Base-by-base conservation (phyloP, 1,140 invertebrate species). In the Diabrotica virgifera region DNA sequence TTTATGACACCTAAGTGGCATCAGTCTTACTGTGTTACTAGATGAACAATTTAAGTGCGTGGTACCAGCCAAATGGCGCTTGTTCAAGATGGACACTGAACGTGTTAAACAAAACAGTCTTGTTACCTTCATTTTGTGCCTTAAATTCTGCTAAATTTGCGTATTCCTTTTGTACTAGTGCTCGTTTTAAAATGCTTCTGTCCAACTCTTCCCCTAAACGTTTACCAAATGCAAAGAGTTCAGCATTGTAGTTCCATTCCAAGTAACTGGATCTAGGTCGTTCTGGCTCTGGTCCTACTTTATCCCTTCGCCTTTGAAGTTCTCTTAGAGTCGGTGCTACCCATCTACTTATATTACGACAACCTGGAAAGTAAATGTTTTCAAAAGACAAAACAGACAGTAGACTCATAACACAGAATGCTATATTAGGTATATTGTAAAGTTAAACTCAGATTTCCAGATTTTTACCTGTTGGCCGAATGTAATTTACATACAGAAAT, bases 221-320 rank as follows among this genome's bases (percentile, higher is more conserved):
- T 72, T 89, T 87, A 36, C 88, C 89, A 83, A 97, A 97, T 5
- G 94, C 91, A 83, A 84, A 96, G 12, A 97, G 63, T 82, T 98
- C 96, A 0, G 92, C 86, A 68, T 90, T 85, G 77, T 94, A 90
- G 78, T 97, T 97, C 95, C 92, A 94, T 69, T 94, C 91, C 9
- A 90, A 60, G 73, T 84, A 92, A 38, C 82, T 82, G 37, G 84
- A 88, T 50, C 91, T 82, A 5, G 80, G 80, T 14, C 64, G 53
- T 58, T 78, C 75, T 12, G 76, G 72, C 58, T 80, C 68, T 0
- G 78, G 75, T 2, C 68, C 74, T 12, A 79, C 36, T 59, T 64
- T 74, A n/a, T 73, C 74, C 66, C 82, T 83, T 13, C 81, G 77
- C 0, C 24, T 73, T 35, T 81, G 78, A 36, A 87, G 63, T 70